Base-by-base conservation (phyloP, 2,113 vertebrate genomes). In the Mesoclemmys tuberculata region DNA sequence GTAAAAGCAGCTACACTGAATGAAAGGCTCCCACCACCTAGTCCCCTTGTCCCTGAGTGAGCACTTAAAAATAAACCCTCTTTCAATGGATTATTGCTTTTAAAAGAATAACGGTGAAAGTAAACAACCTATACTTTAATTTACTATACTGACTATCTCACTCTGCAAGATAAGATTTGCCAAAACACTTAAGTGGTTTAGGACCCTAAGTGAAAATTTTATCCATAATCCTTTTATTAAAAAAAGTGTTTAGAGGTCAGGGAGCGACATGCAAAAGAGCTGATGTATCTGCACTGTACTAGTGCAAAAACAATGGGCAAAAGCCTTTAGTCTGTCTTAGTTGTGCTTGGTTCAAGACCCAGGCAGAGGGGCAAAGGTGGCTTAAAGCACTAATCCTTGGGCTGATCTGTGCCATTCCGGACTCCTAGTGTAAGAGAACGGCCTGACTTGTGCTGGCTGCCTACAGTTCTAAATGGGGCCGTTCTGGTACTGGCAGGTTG, bases 11-110 rank as follows among this genome's bases (percentile, higher is more conserved):
- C 41, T 22, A 5, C n/a, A 87, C 26, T 35, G 38, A 44, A 41
- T 56, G 18, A 92, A 84, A 85, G 6, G 22, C 12, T 13, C 79
- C 85, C 82, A 93, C 35, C 1, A 3, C 7, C 0, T 24, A 1
- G 2, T 79, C 89, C 55, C 10, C 16, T 87, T 84, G 48, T 22
- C n/a, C 52, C 2, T 44, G 78, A 78, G 87, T 84, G 58, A 58
- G 10, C 2, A 11, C 16, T 19, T 41, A 84, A 88, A 77, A 8
- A 13, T 29, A 26, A 35, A 29, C 0, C 8, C 0, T 7, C 56
- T 92, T 88, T 82, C 18, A 84, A 31, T 58, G 80, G 5, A 75
- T 1, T 3, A 77, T 90, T 8, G 14, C 0, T 35, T 92, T 92
- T 91, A 91, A 95, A 83, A 8, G 11, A 75, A 24, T 38, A 87